Evolutionary conservation across 2,113 vertebrate species (phyloP).

Genomic region (Irena cyanogastra): DNA sequence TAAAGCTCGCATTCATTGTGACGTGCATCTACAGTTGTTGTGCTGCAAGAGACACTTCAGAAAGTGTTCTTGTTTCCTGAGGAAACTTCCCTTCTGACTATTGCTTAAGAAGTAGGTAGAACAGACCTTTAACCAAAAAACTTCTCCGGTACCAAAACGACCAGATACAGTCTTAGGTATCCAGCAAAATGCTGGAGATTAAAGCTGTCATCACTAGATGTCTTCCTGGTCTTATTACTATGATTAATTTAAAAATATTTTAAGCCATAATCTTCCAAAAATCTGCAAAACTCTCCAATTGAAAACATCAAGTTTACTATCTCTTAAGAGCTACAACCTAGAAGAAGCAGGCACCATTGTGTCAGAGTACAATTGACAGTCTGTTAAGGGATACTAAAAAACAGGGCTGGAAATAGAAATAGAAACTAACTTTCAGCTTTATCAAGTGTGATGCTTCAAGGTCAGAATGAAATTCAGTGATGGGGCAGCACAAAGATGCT

Average conservation of each 20-base stretch:
- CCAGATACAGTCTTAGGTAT: background rate
- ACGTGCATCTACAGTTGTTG: background rate
- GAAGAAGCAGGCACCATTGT: background rate
- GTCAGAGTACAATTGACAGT: constrained; percentile 45
- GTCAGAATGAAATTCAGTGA: constrained; percentile 65
- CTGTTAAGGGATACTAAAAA: constrained; percentile 50
- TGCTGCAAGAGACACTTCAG: background rate
- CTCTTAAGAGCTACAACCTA: background rate
- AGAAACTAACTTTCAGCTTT: constrained; percentile 65
- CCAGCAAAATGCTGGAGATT: background rate
- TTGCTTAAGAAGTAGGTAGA: background rate
- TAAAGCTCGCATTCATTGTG: background rate
- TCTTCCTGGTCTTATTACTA: background rate
- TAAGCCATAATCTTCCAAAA: background rate
- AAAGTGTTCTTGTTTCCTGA: background rate
- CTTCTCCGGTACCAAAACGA: background rate
- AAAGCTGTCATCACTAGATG: background rate
- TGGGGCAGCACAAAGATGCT: constrained; percentile 66
- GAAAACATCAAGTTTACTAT: background rate
- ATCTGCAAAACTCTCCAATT: background rate
- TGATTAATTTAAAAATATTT: background rate
- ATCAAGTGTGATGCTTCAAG: constrained; percentile 66
- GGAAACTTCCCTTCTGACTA: background rate
- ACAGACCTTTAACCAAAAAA: background rate
- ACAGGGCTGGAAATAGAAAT: constrained; percentile 55